Conservation (phyloP, 2,113 vertebrate genomes). For the Epinephelus fuscoguttatus region DNA sequence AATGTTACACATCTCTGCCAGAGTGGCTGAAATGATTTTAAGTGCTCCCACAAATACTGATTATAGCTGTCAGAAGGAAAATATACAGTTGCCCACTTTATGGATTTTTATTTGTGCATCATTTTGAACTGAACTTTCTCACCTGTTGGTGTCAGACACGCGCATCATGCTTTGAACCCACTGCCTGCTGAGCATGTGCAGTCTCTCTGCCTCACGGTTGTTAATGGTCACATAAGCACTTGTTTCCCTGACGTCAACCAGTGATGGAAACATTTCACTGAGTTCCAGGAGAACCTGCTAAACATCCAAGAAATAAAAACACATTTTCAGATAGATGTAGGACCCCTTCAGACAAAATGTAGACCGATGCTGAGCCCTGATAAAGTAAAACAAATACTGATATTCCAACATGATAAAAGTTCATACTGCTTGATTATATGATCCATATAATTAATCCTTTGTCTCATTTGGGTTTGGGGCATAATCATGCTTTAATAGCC, state of each 20-base stretch:
- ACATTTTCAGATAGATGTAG: background rate
- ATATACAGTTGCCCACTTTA: background rate
- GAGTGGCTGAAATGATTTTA: background rate
- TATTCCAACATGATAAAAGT: background rate
- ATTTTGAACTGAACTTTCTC: constrained; percentile 4
- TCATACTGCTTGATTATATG: too few relatives aligned
- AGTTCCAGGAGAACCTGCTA: constrained; percentile 82
- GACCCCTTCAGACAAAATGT: background rate
- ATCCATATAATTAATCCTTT: background rate
- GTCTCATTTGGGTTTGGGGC: background rate
- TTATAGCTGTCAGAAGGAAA: background rate
- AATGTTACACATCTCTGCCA: background rate
- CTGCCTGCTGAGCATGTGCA: constrained; percentile 82
- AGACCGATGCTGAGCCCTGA: too few relatives aligned
- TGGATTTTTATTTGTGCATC: background rate
- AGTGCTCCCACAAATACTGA: background rate
- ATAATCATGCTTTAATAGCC: too few relatives aligned
- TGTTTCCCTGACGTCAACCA: constrained; percentile 87
- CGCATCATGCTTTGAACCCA: constrained; percentile 84
- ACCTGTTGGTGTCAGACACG: constrained; percentile 86
- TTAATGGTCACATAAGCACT: constrained; percentile 79
- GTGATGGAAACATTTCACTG: constrained; percentile 79
- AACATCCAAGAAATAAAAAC: constrained; percentile 7
- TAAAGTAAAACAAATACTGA: background rate
- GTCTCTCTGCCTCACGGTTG: constrained; percentile 80